These are phyloP conservation scores for Epizoanthus scotinus DNA, from an alignment of 92 coral and sea anemone species.

Conservation along the genomic window DNA sequence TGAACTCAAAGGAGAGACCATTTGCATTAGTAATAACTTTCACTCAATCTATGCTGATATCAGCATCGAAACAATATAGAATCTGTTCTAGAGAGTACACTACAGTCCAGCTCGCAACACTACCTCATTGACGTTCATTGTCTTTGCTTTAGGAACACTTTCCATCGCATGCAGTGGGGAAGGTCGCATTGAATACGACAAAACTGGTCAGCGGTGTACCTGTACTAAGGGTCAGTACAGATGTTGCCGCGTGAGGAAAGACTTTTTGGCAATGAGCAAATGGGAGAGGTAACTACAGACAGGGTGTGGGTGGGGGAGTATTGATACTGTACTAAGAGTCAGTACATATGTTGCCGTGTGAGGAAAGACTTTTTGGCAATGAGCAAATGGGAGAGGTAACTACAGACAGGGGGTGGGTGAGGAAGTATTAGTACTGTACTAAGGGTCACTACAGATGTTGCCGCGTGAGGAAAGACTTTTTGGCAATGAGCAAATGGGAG, in stretches of 20 bases:
- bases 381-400: constrained; percentile 64
- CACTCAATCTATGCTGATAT: too few relatives aligned
- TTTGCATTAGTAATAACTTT: too few relatives aligned
- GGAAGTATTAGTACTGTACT: constrained; percentile 57
- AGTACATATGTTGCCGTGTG: constrained; percentile 59
- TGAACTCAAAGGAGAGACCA: too few relatives aligned
- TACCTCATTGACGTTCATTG: too few relatives aligned
- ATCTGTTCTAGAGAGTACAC: too few relatives aligned
- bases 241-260: constrained; percentile 67
- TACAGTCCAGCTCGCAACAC: too few relatives aligned
- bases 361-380: constrained; percentile 69
- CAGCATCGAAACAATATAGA: too few relatives aligned
- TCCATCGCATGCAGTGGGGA: constrained; percentile 38
- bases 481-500: constrained; percentile 67
- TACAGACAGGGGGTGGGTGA: background rate
- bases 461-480: constrained; percentile 74
- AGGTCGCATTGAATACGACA: constrained; percentile 52
- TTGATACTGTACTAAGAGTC: constrained; percentile 60
- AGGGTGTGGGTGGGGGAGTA: constrained; percentile 5
- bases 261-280: constrained; percentile 64
- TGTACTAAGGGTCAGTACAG: constrained; percentile 60
- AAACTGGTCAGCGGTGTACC: constrained; percentile 64
- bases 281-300: constrained; percentile 53
- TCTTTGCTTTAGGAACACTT: background rate
- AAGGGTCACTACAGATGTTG: constrained; percentile 52